Evolutionary conservation across 2,888 invertebrate species (phyloP), one percentile per base, ranked within the genome.

Genomic region (Nyleta sp.): DNA sequence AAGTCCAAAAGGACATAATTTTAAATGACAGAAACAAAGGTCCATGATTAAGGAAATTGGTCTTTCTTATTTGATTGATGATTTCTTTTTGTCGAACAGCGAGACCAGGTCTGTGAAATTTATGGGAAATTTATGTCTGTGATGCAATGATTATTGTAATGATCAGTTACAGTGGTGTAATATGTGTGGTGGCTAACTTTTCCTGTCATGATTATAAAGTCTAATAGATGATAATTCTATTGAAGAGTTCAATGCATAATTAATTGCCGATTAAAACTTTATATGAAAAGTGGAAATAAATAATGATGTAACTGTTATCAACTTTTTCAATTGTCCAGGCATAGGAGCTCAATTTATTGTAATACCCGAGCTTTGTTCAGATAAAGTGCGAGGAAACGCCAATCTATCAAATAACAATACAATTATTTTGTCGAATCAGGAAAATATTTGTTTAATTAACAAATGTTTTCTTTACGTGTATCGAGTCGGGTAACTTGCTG

Each of bases 201-300:
- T 68, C 40, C 50, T 35, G 35, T 40, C 50, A 4, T 22, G 20
- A 75, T 68, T 75, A 75, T 68, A 75, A 68, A 75, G 68, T 70
- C 53, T 67, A 68, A 75, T 68, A 3, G 28, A 68, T 68, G 68
- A 75, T 68, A 68, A 68, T 75, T 68, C 18, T 67, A 46, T 74
- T 74, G 67, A 60, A 46, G 48, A 62, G 44, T 62, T 68, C 48
- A 17, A 20, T 60, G 62, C 53, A 68, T 62, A 68, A 68, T 74
- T 74, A 74, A 68, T 60, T 46, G 48, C 28, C 10, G 24, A 55
- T 46, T 68, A 42, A 67, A 60, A 55, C 24, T 67, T 53, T 33
- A 11, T 20, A n/a, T 17, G 22, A 67, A 68, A 62, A 65, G 28
- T 67, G 67, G 40, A 59, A 50, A 73, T 50, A 22, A 65, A 65